Base-by-base conservation (phyloP, 1,140 invertebrate genomes). In the Wasmannia auropunctata region DNA sequence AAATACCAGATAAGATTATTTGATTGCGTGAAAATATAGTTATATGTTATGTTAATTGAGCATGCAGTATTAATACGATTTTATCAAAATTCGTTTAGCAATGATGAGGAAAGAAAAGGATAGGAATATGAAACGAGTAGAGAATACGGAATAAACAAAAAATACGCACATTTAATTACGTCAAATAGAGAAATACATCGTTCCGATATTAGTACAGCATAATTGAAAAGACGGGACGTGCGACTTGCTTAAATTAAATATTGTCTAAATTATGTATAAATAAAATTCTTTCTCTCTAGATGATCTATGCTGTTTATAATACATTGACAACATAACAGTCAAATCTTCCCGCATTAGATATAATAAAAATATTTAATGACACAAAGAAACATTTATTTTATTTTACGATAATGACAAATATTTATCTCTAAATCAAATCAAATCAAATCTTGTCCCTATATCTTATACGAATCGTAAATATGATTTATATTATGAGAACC, bases 151-250 rank as follows among this genome's bases (percentile, higher is more conserved):
- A 2, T 67, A 28, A 75, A 37, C 28, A 31, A 67, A 16, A 40
- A 58, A 72, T 54, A 19, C 1, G 14, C 37, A 81, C 7, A 72
- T 81, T 70, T 81, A 81, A 70, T 65, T 79, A 34, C 11, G 54
- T 16, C n/a, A 65, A 34, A 49, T 51, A n/a, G 3, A 49, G 7
- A 79, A 49, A 46, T 63, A 63, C 2, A 79, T 79, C 6, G 14
- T 49, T 65, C 46, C 8, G 5, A 31, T 37, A 40, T 2, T 62
- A 58, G 14, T 63, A 46, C 25, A 65, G 49, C 22, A 46, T 7
- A 63, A 43, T 5, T 22, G 19, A 56, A 1, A 74, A 56, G 14
- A 34, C 1, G 0, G 14, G 22, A 25, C 43, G 22, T 43, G 25
- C 54, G 19, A 62, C 34, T 56, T 37, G 31, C 14, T 37, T 75